These are phyloP conservation scores for Lasioglossum calceatum DNA, from an alignment of 2,888 invertebrate genomes.

Conservation along the genomic window DNA sequence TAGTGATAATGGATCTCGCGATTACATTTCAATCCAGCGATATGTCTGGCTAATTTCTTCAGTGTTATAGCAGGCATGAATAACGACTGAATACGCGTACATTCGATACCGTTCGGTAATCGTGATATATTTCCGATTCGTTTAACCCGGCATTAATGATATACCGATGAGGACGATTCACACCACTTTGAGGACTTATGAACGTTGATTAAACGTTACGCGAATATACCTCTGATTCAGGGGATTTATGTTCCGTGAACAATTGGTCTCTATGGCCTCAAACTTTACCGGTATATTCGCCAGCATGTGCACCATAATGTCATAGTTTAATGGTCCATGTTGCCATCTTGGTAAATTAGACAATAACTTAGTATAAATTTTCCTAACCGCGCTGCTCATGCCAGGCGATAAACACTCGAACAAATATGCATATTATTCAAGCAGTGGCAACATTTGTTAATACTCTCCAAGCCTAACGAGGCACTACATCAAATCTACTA, in stretches of 20 bases:
- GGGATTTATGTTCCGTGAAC: not conserved
- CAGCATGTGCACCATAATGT: not conserved
- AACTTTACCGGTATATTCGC: constrained; percentile 7
- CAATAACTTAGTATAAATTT: constrained; percentile 8
- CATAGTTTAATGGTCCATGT: constrained; percentile 9
- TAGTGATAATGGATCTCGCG: not conserved
- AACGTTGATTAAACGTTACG: constrained; percentile 20
- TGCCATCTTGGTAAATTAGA: constrained; percentile 11
- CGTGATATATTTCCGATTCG: constrained; percentile 12
- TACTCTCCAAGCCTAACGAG: not conserved
- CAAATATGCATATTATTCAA: not conserved
- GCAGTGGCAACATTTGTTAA: not conserved
- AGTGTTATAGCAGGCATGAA: not conserved
- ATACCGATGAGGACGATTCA: constrained; percentile 5
- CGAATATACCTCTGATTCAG: not conserved
- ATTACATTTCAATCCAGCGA: not conserved
- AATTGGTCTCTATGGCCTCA: constrained; percentile 6
- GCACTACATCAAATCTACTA: not conserved
- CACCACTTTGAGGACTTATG: constrained; percentile 15
- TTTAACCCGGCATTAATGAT: constrained; percentile 2
- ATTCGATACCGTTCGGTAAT: not conserved
- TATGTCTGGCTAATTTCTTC: not conserved
- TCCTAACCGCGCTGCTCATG: not conserved
- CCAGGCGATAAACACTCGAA: not conserved
- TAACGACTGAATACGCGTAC: not conserved